Conservation (phyloP, 1,140 invertebrate species). For the Harpegnathos saltator region DNA sequence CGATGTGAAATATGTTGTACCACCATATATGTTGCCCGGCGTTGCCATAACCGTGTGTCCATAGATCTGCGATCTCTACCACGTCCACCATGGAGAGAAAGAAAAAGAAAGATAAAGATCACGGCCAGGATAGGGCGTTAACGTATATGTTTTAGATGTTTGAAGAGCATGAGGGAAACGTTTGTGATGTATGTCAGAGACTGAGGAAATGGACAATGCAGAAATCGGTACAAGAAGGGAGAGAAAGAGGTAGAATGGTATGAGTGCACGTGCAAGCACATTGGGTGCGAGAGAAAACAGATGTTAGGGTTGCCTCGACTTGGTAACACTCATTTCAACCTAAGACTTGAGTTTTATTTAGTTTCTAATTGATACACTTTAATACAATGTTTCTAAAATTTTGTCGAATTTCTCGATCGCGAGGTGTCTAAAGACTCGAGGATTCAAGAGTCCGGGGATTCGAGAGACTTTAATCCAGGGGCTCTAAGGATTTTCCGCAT, state of each 20-base stretch:
- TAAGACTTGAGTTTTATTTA: not conserved
- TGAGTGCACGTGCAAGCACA: not conserved
- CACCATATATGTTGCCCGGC: not conserved
- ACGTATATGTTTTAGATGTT: slow-evolving; percentile 6
- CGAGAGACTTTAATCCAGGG: not conserved
- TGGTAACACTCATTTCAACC: slow-evolving; percentile 20
- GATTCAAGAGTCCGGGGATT: not conserved
- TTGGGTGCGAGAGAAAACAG: not conserved
- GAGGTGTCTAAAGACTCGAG: not conserved
- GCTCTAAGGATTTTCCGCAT: not conserved
- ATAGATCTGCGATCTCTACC: slow-evolving; percentile 5
- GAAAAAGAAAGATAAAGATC: too few species aligned
- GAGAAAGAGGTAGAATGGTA: too few species aligned
- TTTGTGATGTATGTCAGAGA: not conserved
- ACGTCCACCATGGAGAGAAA: not conserved
- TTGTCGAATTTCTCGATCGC: not conserved
- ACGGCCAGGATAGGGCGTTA: not conserved
- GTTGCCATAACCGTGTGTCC: slow-evolving; percentile 31
- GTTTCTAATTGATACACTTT: not conserved
- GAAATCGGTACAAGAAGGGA: not conserved
- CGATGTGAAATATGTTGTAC: slow-evolving; percentile 8
- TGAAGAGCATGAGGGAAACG: not conserved
- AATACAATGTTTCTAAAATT: not conserved
- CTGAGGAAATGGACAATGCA: not conserved
- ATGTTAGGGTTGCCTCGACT: slow-evolving; percentile 13